A percentile compares a stretch with the other conserved stretches of the same genome.
phyloP scores from a whole-genome alignment of 2,113 vertebrate species.

The Xerus inauris region DNA sequence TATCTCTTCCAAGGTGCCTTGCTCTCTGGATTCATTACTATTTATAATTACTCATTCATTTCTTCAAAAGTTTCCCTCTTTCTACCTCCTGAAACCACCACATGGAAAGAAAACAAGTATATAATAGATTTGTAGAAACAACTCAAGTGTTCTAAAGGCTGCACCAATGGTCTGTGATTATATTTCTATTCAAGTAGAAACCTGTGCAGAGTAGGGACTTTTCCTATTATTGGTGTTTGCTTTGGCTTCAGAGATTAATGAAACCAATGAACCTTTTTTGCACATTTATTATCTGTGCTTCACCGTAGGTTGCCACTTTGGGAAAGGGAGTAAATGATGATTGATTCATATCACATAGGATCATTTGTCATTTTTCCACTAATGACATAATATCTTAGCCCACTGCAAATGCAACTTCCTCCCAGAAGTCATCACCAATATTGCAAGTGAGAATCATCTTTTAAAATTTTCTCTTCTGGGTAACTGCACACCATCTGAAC shows the following conservation, averaged over 20 bases:
- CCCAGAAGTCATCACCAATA: not conserved
- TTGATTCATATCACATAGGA: not conserved
- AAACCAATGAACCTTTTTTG: not conserved
- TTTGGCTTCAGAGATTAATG: not conserved
- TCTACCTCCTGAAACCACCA: not conserved
- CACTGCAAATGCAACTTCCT: not conserved
- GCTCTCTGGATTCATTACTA: not conserved
- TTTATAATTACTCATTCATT: not conserved
- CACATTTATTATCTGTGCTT: not conserved
- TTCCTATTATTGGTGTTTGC: not conserved
- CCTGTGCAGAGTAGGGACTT: not conserved
- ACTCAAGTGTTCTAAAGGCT: not conserved
- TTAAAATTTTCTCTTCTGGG: not conserved
- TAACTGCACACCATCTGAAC: not conserved
- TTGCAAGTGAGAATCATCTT: not conserved
- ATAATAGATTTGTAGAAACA: not conserved
- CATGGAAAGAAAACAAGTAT: not conserved
- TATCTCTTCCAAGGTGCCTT: not conserved
- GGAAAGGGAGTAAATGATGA: not conserved
- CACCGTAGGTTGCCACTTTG: not conserved
- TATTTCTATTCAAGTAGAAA: not conserved
- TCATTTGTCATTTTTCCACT: not conserved
- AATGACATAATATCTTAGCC: not conserved
- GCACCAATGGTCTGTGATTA: not conserved
- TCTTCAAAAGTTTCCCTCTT: not conserved